Evolutionary conservation across 2,797 vertebrate species (phyloP).

Genomic region (Harpagifer antarcticus): DNA sequence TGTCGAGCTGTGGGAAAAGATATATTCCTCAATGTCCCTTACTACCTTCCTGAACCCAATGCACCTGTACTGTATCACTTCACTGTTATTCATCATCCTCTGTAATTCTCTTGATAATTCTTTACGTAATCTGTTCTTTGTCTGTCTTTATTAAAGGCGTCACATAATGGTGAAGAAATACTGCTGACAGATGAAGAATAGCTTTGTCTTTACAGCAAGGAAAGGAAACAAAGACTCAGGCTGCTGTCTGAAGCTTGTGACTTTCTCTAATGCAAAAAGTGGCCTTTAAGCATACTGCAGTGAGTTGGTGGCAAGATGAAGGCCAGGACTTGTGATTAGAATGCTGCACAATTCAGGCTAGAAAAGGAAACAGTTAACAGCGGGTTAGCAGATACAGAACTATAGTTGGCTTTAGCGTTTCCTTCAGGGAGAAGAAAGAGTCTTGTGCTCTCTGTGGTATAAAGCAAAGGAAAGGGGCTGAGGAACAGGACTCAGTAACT

Average conservation of each 20-base stretch:
- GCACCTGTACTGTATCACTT: slow-evolving; percentile 30
- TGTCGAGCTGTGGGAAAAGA: slow-evolving; percentile 21
- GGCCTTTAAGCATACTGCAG: slow-evolving; percentile 53
- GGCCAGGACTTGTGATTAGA: slow-evolving; percentile 11
- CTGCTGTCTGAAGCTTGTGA: not conserved
- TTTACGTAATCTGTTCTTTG: slow-evolving; percentile 13
- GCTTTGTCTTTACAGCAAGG: slow-evolving; percentile 47
- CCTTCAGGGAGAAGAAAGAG: slow-evolving; percentile 33
- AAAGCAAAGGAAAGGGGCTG: slow-evolving; percentile 21
- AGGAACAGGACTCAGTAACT: slow-evolving; percentile 8
- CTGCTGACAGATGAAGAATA: slow-evolving; percentile 46
- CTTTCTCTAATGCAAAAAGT: slow-evolving; percentile 49
- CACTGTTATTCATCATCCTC: not conserved
- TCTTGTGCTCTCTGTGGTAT: slow-evolving; percentile 33
- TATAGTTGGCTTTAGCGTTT: slow-evolving; percentile 22
- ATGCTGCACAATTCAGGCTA: slow-evolving; percentile 17
- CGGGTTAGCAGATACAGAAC: slow-evolving; percentile 1
- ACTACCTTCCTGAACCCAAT: slow-evolving; percentile 27
- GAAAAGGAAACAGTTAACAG: slow-evolving; percentile 4
- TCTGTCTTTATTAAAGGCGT: slow-evolving; percentile 33
- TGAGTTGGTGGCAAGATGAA: not conserved
- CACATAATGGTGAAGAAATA: slow-evolving; percentile 36
- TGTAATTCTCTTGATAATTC: slow-evolving; percentile 8
- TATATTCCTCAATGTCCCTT: not conserved
- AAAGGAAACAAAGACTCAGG: slow-evolving; percentile 44